Evolutionary conservation across 2,797 vertebrate genomes (phyloP).

Genomic region (Rhinoraja longicauda): DNA sequence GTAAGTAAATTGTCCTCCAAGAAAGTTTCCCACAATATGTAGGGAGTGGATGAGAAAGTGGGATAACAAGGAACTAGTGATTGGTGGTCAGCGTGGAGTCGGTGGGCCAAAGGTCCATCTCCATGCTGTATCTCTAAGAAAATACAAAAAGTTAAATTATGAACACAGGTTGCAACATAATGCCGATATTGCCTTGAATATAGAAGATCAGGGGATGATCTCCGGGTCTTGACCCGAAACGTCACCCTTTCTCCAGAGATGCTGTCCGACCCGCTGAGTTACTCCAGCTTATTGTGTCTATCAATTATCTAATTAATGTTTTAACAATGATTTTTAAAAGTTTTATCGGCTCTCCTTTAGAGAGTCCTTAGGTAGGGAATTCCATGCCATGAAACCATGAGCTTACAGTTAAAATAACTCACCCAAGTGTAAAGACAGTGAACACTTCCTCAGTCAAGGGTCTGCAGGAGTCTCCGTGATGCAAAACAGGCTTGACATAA

Average conservation of each 20-base stretch:
- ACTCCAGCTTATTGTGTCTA: too few relatives aligned
- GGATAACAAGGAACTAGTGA: too few relatives aligned
- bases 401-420: background rate
- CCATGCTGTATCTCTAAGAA: too few relatives aligned
- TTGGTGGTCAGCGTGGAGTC: too few relatives aligned
- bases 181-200: background rate
- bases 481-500: background rate
- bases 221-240: too few relatives aligned
- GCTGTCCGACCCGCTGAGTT: too few relatives aligned
- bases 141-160: background rate
- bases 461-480: too few relatives aligned
- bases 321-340: background rate
- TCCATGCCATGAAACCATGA: background rate
- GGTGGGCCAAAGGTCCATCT: too few relatives aligned
- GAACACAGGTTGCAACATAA: background rate
- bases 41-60: too few relatives aligned
- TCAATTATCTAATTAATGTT: background rate
- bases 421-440: background rate
- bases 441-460: background rate
- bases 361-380: background rate
- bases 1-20: too few relatives aligned
- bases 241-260: too few relatives aligned
- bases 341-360: background rate
- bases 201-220: background rate
- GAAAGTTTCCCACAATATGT: too few relatives aligned